A percentile compares a stretch with the other conserved stretches of the same genome.
These are phyloP conservation scores for Physeter macrocephalus DNA, from an alignment of 2,113 vertebrate species.

Conservation along the genomic window DNA sequence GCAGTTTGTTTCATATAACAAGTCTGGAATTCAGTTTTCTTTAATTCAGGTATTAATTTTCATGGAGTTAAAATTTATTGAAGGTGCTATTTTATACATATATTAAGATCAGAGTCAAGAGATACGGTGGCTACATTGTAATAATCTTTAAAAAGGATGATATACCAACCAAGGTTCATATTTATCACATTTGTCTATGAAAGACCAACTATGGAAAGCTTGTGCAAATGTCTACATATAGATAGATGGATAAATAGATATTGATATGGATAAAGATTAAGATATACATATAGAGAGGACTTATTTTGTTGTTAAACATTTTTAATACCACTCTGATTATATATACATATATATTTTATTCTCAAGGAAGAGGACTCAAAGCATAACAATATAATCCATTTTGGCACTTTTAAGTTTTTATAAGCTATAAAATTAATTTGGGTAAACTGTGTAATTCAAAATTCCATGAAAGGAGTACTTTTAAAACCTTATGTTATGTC, in stretches of 20 bases:
- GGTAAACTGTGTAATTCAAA: not conserved
- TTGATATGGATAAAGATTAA: not conserved
- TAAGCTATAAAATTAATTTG: not conserved
- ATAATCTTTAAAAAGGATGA: not conserved
- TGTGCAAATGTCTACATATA: not conserved
- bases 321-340: not conserved
- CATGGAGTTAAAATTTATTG: not conserved
- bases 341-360: not conserved
- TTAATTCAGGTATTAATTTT: not conserved
- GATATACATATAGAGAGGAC: not conserved
- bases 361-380: not conserved
- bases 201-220: not conserved
- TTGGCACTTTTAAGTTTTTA: not conserved
- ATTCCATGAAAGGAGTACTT: not conserved
- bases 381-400: not conserved
- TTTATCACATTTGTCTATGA: not conserved
- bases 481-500: not conserved
- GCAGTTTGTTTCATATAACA: not conserved
- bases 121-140: not conserved
- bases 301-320: not conserved
- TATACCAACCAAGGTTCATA: not conserved
- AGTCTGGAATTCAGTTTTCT: not conserved
- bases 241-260: not conserved
- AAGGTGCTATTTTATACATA: not conserved
- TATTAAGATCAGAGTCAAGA: not conserved